Evolutionary conservation across 2,113 vertebrate species (phyloP).

Genomic region (Callospermophilus lateralis): DNA sequence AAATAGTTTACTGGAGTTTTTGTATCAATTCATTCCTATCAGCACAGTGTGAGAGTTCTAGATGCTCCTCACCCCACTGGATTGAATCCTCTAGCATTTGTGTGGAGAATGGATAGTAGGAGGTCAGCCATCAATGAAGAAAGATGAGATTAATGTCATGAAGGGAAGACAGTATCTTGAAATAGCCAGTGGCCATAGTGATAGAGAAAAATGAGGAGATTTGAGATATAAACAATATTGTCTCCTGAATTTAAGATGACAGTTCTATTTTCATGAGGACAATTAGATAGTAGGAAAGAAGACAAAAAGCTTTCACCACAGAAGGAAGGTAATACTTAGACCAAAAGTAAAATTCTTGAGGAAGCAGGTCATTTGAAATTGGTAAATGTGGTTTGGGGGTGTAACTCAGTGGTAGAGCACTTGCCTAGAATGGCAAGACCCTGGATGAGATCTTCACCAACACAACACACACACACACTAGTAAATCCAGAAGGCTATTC

Average conservation of each 20-base stretch:
- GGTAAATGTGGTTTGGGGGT: too few species aligned
- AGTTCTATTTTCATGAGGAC: background rate
- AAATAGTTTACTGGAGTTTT: too few species aligned
- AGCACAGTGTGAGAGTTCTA: background rate
- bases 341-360: conserved; percentile 4
- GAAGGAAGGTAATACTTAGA: background rate
- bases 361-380: background rate
- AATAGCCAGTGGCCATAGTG: background rate
- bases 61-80: background rate
- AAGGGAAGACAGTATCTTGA: background rate
- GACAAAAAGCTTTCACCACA: background rate
- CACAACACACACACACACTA: too few species aligned
- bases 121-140: background rate
- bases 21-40: background rate
- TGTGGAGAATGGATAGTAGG: background rate
- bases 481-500: too few species aligned
- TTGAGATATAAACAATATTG: background rate
- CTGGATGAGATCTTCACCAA: background rate
- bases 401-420: background rate
- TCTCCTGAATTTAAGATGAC: background rate
- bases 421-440: background rate
- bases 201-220: background rate
- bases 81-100: background rate
- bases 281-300: background rate
- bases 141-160: background rate